Base-by-base conservation (phyloP, 1,140 invertebrate species). In the Glomeris maerens region DNA sequence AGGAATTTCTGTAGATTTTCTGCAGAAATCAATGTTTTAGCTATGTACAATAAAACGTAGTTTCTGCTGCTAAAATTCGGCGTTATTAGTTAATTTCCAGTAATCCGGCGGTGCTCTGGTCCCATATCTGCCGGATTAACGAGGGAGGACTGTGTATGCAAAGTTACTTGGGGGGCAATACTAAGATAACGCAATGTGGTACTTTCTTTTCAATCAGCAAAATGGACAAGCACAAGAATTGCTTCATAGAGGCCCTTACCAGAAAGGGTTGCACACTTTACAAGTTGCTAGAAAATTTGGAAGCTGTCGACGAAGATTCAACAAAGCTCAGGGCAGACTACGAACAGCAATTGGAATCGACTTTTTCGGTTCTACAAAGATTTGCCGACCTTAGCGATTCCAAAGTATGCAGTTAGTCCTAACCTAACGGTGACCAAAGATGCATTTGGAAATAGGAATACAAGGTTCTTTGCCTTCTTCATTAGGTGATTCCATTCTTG, bases 221-320 rank as follows among this genome's bases (percentile, higher is more conserved):
- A 53, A 86, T 88, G 76, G 89, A 94, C 29, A 84, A 84, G 59
- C 79, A 84, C 59, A 85, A 81, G 61, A 74, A 65, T 40, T 77
- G 74, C 50, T 67, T 89, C 28, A 66, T 92, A 28, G 87, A 93
- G 55, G 79, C 83, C 17, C 64, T 88, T 20, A 74, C 77, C 29
- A 79, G 79, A 50, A 81, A 79, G 66, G 86, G 83, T 38, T 76
- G 77, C 58, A 82, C 80, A 39, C 59, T 84, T 29, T 78, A 77
- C 55, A 76, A 82, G 50, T 62, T 85, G 38, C 74, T 73, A 45
- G 59, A 76, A 3, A 57, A 70, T 41, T 64, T 67, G 57, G 69
- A 62, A 40, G 62, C 52, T 52, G 41, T 44, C 17, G 27, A 46
- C 1, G 25, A 31, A 41, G 36, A 28, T 2, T 49, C 46, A 50